Conservation (phyloP, 2,888 invertebrate genomes). For the Leucania comma region DNA sequence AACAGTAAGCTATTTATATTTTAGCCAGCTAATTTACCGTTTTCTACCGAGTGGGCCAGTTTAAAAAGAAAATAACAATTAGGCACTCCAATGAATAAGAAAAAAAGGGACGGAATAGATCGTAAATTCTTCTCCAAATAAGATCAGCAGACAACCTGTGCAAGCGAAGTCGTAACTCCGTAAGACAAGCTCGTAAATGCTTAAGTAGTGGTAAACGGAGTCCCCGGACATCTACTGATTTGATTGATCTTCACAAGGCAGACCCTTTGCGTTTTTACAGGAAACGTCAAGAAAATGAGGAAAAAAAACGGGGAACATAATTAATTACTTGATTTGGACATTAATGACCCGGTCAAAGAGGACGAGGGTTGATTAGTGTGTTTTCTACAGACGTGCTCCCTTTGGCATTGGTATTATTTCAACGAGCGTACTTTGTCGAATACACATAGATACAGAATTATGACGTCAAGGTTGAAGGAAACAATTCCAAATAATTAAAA, state of each 20-base stretch:
- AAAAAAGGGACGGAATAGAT: slow-evolving; percentile 66
- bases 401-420: slow-evolving; percentile 71
- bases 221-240: slow-evolving; percentile 82
- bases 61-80: slow-evolving; percentile 69
- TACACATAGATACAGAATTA: slow-evolving; percentile 1
- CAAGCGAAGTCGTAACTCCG: slow-evolving; percentile 78
- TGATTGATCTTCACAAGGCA: slow-evolving; percentile 87
- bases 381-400: slow-evolving; percentile 76
- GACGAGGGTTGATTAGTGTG: slow-evolving; percentile 87
- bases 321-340: slow-evolving; percentile 90
- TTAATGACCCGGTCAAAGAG: slow-evolving; percentile 87
- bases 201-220: slow-evolving; percentile 82
- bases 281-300: slow-evolving; percentile 84
- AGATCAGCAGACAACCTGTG: slow-evolving; percentile 77
- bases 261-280: slow-evolving; percentile 85
- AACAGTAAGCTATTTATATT: slow-evolving; percentile 59
- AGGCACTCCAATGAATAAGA: slow-evolving; percentile 71
- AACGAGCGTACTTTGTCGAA: slow-evolving; percentile 18
- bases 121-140: slow-evolving; percentile 72
- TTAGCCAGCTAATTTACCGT: slow-evolving; percentile 50
- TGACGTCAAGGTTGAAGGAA: slow-evolving; percentile 12
- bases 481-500: slow-evolving; percentile 29
- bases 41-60: slow-evolving; percentile 32
- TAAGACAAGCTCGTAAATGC: slow-evolving; percentile 85
- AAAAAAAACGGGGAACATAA: slow-evolving; percentile 85